Evolutionary conservation across 2,113 vertebrate genomes (phyloP).

Genomic region (Ptilorrhoa leucosticta): DNA sequence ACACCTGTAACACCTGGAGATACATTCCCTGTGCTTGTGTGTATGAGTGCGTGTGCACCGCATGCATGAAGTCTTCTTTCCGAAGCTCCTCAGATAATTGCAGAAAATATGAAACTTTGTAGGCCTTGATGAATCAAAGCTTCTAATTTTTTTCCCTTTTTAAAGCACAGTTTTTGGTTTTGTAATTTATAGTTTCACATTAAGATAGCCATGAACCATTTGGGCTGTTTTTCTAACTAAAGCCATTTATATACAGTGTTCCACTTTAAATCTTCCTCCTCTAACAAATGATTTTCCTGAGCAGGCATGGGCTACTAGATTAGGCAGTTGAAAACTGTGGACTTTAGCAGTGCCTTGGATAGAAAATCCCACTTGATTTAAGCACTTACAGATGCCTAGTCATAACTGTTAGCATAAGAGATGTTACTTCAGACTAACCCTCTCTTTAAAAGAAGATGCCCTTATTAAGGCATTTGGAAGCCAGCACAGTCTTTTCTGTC

Average conservation of each 20-base stretch:
- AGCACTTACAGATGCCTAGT: slow-evolving; percentile 7
- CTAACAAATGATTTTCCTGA: slow-evolving; percentile 2
- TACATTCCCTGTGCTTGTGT: not conserved
- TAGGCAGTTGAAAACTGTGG: not conserved
- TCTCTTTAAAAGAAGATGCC: slow-evolving; percentile 30
- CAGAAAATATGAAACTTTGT: not conserved
- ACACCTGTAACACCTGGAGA: not conserved
- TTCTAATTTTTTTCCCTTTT: not conserved
- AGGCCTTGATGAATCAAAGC: not conserved
- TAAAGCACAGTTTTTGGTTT: not conserved
- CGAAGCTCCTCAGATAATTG: not conserved
- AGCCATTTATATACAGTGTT: not conserved
- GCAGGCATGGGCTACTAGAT: not conserved
- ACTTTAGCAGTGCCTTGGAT: not conserved
- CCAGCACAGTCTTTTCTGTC: not conserved
- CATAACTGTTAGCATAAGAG: slow-evolving; percentile 50
- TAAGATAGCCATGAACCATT: not conserved
- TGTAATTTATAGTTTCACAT: slow-evolving; percentile 6
- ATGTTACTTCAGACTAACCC: slow-evolving; percentile 1
- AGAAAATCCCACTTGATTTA: slow-evolving; percentile 62
- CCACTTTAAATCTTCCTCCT: not conserved
- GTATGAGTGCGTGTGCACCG: rapidly evolving
- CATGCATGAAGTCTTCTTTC: not conserved
- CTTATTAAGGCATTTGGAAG: slow-evolving; percentile 68
- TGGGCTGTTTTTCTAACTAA: not conserved